A percentile compares a stretch with the other conserved stretches of the same genome.
These are phyloP conservation scores for Lepidocolaptes lacrymiger DNA, from an alignment of 2,797 vertebrate genomes.

Conservation along the genomic window DNA sequence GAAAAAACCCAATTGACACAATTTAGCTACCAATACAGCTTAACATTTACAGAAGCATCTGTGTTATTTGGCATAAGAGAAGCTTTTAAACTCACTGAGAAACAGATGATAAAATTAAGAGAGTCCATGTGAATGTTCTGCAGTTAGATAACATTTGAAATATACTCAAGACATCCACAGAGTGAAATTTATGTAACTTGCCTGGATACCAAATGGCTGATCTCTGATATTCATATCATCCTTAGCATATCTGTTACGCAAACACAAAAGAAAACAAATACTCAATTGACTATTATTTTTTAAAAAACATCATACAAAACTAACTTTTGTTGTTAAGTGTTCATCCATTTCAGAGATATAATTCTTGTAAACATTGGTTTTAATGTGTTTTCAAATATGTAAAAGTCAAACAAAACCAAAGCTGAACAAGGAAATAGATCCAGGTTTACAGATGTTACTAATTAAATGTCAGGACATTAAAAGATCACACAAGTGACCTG, in stretches of 20 bases:
- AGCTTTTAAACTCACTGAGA: constrained; percentile 22
- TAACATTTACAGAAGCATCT: background rate
- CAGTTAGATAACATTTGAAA: constrained; percentile 33
- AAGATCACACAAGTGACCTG: background rate
- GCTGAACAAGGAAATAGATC: background rate
- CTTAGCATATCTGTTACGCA: constrained; percentile 89
- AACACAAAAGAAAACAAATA: constrained; percentile 20
- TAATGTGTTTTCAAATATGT: background rate
- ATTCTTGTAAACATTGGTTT: background rate
- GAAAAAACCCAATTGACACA: background rate
- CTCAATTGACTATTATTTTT: background rate
- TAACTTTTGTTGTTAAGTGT: background rate
- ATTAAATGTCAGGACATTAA: background rate
- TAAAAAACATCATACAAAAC: background rate
- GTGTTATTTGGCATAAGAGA: background rate
- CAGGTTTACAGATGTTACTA: background rate
- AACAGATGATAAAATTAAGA: constrained; percentile 7
- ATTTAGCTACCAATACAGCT: background rate
- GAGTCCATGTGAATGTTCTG: background rate
- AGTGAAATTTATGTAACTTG: constrained; percentile 66
- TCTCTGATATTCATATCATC: constrained; percentile 99
- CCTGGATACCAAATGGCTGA: constrained; percentile 99
- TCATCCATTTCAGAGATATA: background rate
- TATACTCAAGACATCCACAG: constrained; percentile 37
- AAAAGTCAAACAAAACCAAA: background rate